These are phyloP conservation scores for Oreochromis tanganicae DNA, from an alignment of 2,113 vertebrate genomes.

Conservation along the genomic window DNA sequence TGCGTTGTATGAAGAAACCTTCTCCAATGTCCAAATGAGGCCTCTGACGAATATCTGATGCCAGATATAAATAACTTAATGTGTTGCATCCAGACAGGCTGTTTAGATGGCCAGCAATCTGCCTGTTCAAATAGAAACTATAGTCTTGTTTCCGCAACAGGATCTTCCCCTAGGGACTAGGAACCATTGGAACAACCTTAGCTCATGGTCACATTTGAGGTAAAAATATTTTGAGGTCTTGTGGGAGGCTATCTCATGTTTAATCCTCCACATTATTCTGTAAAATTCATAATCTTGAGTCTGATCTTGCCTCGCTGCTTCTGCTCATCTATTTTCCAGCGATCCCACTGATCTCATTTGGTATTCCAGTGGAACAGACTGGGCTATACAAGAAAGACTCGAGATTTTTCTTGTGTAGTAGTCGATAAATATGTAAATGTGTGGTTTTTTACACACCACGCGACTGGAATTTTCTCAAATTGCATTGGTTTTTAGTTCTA, in stretches of 20 bases:
- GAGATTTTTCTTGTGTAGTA: neutral
- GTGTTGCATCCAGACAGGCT: neutral
- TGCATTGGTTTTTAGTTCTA: neutral
- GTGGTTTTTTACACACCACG: neutral
- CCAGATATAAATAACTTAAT: conserved; percentile 6
- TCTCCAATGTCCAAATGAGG: neutral
- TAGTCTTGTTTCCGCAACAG: neutral
- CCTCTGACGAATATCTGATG: neutral
- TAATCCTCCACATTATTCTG: neutral
- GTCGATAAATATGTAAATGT: neutral
- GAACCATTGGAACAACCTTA: neutral
- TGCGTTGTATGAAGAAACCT: neutral
- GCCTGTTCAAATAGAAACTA: conserved; percentile 8
- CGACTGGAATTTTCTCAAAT: neutral
- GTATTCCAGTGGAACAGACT: neutral
- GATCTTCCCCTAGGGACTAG: neutral
- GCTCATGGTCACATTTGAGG: neutral
- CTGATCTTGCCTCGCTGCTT: neutral
- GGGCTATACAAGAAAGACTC: neutral
- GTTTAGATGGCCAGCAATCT: conserved; percentile 5
- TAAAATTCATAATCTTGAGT: neutral
- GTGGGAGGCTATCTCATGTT: neutral
- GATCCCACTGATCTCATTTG: neutral
- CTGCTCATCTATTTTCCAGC: neutral
- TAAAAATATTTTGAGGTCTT: neutral